Conservation (phyloP, 2,113 vertebrate species). For the rabbit (Oryctolagus cuniculus) region DNA sequence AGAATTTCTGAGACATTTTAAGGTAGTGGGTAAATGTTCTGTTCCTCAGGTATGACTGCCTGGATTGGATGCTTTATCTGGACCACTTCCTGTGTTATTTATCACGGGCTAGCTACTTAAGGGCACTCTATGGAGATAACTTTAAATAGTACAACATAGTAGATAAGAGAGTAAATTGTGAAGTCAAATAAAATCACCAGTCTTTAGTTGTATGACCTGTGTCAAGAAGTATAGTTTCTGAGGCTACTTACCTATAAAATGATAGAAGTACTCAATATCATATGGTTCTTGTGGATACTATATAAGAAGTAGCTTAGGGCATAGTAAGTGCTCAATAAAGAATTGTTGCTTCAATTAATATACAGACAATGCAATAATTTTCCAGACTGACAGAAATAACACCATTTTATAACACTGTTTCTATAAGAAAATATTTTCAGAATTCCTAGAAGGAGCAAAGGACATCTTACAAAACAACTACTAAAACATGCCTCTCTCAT, state of each 20-base stretch:
- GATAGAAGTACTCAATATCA: not conserved
- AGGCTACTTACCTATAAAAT: slow-evolving; percentile 48
- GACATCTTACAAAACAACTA: slow-evolving; percentile 33
- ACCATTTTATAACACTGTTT: slow-evolving; percentile 9
- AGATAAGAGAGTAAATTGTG: not conserved
- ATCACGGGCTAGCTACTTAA: slow-evolving; percentile 14
- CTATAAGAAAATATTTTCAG: slow-evolving; percentile 55
- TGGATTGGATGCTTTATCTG: not conserved
- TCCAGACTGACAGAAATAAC: slow-evolving; percentile 31
- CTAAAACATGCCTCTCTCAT: slow-evolving; percentile 42
- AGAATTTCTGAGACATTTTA: slow-evolving; percentile 24
- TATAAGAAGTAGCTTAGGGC: not conserved
- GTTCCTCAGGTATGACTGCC: not conserved
- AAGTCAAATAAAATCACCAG: slow-evolving; percentile 31
- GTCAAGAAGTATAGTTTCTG: slow-evolving; percentile 27
- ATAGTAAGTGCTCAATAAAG: not conserved
- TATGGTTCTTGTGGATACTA: slow-evolving; percentile 3
- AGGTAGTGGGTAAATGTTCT: not conserved
- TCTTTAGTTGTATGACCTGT: not conserved
- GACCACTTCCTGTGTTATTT: not conserved
- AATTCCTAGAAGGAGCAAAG: slow-evolving; percentile 20
- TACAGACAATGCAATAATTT: slow-evolving; percentile 41
- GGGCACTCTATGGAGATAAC: not conserved
- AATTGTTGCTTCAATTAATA: not conserved
- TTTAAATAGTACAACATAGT: not conserved